Base-by-base conservation (phyloP, 2,797 vertebrate genomes). In the Miichthys miiuy region DNA sequence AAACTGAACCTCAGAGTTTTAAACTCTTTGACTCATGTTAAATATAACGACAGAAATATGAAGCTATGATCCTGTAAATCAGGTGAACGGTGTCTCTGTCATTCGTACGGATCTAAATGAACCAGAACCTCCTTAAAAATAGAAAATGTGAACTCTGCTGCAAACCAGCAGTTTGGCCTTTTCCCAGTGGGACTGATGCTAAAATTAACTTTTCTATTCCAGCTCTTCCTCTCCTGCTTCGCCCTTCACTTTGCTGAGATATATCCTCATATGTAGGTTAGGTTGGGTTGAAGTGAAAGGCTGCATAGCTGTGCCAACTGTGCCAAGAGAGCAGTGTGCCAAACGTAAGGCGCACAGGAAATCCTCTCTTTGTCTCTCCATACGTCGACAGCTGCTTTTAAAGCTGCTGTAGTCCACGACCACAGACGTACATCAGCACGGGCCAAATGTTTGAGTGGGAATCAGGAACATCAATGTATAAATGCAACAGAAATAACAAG, bases 301-400 rank as follows among this genome's bases (percentile, higher is more conserved):
- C 21, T 62, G 57, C 61, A 76, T 42, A 57, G 61, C 58, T 74
- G 58, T 85, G 78, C 80, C 83, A 83, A 87, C 66, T 82, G 79
- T 90, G 89, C 80, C 82, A 88, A 82, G 63, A 92, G 80, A 85
- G 81, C 80, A 79, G 81, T 60, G 72, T 67, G 85, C 83, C 88
- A 87, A 25, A 77, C 79, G 78, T 71, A 68, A 55, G 12, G 54
- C 42, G 57, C 23, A 76, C 68, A 88, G 85, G 86, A 92, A 90
- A 88, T 88, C 85, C 90, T 88, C 58, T 75, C 81, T 88, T 85
- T 92, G 85, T 91, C 44, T 47, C 62, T 74, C 55, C 68, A 34
- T 74, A 68, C 42, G 51, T 81, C 47, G 56, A 47, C 13, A 38
- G 34, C 34, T 38, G 34, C 34, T 38, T 9, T 38, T 9, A 38